Evolutionary conservation across 2,888 invertebrate genomes (phyloP), one percentile per base, ranked within the genome.

Genomic region (Camponotus fellah): DNA sequence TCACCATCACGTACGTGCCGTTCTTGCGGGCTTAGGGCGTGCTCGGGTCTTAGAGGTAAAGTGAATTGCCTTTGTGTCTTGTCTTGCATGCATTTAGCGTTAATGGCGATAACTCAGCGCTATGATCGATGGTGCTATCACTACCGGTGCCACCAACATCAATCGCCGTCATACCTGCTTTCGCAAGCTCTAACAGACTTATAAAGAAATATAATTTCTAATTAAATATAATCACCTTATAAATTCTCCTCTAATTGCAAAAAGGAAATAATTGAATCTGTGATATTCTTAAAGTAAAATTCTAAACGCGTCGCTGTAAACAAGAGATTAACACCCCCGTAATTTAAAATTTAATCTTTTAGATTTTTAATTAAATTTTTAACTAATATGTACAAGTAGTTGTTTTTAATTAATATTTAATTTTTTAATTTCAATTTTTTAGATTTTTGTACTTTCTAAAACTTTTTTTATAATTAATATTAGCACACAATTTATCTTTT

Each of bases 1-100:
- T 60, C 58, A 32, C 72, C 69, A 65, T 64, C 77, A 53, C 75
- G 82, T 66, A 58, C 85, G 58, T 53, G 64, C 69, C 79, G 84
- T 86, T 84, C 85, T 86, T 82, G 65, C 68, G 40, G 65, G 60
- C 72, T 49, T 68, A 53, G 71, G 60, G 75, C 86, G 77, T 77
- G 79, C 85, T 84, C 68, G 62, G 87, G 87, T 87, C 87, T 88
- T 87, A 74, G 75, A 82, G 84, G 85, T 87, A 69, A 82, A 84
- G 87, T 87, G 88, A 90, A 90, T 91, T 91, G 89, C 91, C 89
- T 91, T 88, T 90, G 91, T 91, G 89, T 86, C 87, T 87, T 87
- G 83, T 83, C 87, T 86, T 89, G 88, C 88, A 90, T 91, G 89
- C 89, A 90, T 91, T 91, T 88, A 85, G 72, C 87, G 85, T 88